Evolutionary conservation across 1,140 invertebrate genomes (phyloP).

Genomic region (Aphaenogaster rudis): DNA sequence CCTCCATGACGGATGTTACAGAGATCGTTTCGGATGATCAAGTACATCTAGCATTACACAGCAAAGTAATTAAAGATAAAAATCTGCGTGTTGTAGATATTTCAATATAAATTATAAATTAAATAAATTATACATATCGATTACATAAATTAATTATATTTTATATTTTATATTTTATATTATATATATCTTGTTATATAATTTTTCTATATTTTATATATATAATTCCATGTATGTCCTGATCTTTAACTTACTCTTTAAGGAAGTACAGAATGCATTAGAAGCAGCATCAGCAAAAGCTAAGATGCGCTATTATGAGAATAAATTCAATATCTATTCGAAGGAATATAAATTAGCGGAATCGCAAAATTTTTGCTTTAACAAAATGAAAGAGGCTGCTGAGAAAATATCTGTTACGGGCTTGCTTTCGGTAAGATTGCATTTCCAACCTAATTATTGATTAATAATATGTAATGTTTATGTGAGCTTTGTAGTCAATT

Average conservation of each 20-base stretch:
- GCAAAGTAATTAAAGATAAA: slow-evolving; percentile 3
- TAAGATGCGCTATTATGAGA: slow-evolving; percentile 10
- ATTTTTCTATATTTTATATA: neutral
- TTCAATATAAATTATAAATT: neutral
- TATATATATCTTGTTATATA: neutral
- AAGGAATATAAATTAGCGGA: slow-evolving; percentile 1
- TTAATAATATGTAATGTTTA: neutral
- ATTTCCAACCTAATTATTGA: neutral
- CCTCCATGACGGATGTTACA: neutral
- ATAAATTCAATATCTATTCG: neutral
- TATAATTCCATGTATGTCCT: neutral
- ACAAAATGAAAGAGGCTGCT: neutral
- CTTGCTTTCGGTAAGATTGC: slow-evolving; percentile 18
- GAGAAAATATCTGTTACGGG: neutral
- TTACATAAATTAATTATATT: neutral
- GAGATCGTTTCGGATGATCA: neutral
- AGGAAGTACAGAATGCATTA: slow-evolving; percentile 20
- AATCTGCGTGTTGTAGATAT: neutral
- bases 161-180: neutral
- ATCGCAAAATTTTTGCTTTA: slow-evolving; percentile 11
- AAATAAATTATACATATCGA: neutral
- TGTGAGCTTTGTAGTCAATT: neutral
- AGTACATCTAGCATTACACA: neutral
- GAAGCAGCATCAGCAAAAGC: neutral
- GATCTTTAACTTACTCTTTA: neutral